Percentiles rank a stretch among this genome's conserved stretches.
Evolutionary conservation across 2,888 invertebrate genomes (phyloP).

Genomic region (Gymnocheta viridis): DNA sequence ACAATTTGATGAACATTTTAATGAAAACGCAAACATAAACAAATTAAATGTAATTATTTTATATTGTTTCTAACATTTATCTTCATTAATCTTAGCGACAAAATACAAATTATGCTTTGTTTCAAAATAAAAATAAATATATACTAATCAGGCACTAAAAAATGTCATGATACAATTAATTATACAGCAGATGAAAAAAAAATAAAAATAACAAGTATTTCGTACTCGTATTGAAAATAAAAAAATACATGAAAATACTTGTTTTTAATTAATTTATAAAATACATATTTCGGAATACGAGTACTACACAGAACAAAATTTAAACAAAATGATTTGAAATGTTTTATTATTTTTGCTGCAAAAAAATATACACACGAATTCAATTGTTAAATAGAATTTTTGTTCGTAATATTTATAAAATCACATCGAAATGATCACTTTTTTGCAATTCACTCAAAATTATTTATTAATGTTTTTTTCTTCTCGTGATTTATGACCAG

Average conservation of each 20-base stretch:
- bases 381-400: constrained; percentile 12
- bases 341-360: not conserved
- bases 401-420: constrained; percentile 6
- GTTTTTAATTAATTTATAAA: constrained; percentile 13
- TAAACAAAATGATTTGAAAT: not conserved
- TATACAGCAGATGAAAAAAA: not conserved
- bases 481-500: constrained; percentile 20
- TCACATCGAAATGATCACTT: not conserved
- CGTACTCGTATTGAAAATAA: not conserved
- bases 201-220: not conserved
- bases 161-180: not conserved
- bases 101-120: not conserved
- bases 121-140: no score
- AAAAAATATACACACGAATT: not conserved
- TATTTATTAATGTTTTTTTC: not conserved
- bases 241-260: not conserved
- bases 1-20: constrained; percentile 3
- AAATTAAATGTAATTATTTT: not conserved
- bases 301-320: not conserved
- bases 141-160: no score
- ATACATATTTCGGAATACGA: not conserved
- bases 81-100: not conserved
- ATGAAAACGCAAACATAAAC: not conserved
- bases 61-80: not conserved
- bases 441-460: constrained; percentile 3